phyloP scores from a whole-genome alignment of 2,113 vertebrate species.

The Hucho hucho region DNA sequence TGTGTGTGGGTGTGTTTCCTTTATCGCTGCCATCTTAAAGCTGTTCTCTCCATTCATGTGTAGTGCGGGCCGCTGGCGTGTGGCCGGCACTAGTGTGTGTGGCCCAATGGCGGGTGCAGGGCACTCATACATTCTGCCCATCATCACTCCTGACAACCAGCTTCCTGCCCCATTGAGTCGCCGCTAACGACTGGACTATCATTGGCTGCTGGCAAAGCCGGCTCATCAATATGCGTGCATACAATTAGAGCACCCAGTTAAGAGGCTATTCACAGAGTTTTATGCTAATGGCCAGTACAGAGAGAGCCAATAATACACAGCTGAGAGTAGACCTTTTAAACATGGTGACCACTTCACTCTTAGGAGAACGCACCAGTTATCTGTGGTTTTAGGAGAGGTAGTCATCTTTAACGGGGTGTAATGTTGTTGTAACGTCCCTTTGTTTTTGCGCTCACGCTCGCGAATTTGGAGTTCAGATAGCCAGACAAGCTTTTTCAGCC shows the following conservation, averaged over 20 bases:
- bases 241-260: constrained; percentile 32
- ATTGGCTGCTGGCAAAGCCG: constrained; percentile 45
- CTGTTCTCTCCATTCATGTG: constrained; percentile 48
- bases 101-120: constrained; percentile 16
- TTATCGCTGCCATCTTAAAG: constrained; percentile 28
- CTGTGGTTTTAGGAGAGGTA: constrained; percentile 76
- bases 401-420: constrained; percentile 64
- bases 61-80: constrained; percentile 10
- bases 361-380: constrained; percentile 45
- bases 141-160: constrained; percentile 58
- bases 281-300: constrained; percentile 50
- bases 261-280: constrained; percentile 62
- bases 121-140: constrained; percentile 52
- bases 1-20: constrained; percentile 11
- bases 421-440: constrained; percentile 53
- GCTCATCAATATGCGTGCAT: constrained; percentile 55
- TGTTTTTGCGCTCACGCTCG: constrained; percentile 63
- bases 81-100: constrained; percentile 14
- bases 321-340: constrained; percentile 63
- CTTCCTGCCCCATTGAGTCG: constrained; percentile 49
- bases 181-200: constrained; percentile 46
- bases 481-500: constrained; percentile 43
- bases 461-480: constrained; percentile 60
- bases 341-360: constrained; percentile 52
- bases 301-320: constrained; percentile 41